Evolutionary conservation across 92 coral and sea anemone species (phyloP).

Genomic region (Epizoanthus rinbou): DNA sequence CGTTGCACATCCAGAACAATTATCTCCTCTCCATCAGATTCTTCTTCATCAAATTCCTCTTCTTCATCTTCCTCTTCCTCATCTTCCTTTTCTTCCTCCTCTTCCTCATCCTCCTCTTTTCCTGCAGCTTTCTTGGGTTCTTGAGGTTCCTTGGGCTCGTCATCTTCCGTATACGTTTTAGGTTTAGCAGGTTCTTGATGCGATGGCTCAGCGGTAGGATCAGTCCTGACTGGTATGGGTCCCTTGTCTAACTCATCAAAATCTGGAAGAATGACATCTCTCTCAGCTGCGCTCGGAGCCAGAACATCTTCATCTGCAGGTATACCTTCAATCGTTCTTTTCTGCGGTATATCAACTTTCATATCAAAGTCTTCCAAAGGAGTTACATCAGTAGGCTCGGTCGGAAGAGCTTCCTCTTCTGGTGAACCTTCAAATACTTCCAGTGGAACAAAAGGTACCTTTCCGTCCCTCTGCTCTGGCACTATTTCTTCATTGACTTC

Average conservation of each 20-base stretch:
- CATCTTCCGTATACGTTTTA: not conserved
- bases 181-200: conserved; percentile 20
- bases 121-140: not conserved
- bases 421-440: conserved; percentile 34
- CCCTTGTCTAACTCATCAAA: conserved; percentile 24
- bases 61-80: not conserved
- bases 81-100: not conserved
- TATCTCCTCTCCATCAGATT: conserved; percentile 11
- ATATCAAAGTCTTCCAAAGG: conserved; percentile 15
- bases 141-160: conserved; percentile 5
- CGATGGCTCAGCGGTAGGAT: not conserved
- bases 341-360: not conserved
- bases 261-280: not conserved
- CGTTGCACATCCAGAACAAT: conserved; percentile 13
- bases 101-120: not conserved
- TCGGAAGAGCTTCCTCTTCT: conserved; percentile 6
- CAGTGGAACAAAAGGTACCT: conserved; percentile 34
- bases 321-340: not conserved
- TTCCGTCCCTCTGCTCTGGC: conserved; percentile 7
- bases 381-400: conserved; percentile 27
- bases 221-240: not conserved
- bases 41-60: not conserved
- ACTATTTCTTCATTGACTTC: conserved; percentile 35
- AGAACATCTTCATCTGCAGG: conserved; percentile 19
- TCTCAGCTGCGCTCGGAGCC: not conserved